phyloP scores from a whole-genome alignment of 2,113 vertebrate genomes.

The Lutjanus erythropterus region DNA sequence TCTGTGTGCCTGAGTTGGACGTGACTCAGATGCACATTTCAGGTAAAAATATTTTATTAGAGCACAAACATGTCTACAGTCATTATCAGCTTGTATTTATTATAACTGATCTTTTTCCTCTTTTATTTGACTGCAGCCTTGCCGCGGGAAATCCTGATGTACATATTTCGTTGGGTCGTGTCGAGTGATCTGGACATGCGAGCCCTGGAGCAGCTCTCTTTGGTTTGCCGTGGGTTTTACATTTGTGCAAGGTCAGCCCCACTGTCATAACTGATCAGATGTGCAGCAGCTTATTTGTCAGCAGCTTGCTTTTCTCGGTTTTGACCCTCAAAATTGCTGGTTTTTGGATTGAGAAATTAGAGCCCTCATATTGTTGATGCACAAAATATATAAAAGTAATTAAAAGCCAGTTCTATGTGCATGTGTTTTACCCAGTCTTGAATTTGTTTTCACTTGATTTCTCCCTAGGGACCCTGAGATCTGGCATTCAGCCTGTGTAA shows the following conservation, averaged over 20 bases:
- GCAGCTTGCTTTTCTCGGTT: not conserved
- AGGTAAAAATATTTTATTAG: slow-evolving; percentile 80
- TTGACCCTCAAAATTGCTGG: slow-evolving; percentile 3
- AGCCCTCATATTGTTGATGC: not conserved
- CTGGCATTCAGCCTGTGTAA: slow-evolving; percentile 95
- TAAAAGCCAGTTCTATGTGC: not conserved
- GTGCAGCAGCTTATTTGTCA: slow-evolving; percentile 4
- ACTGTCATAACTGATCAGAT: slow-evolving; percentile 5
- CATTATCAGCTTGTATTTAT: not conserved
- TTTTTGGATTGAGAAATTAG: not conserved
- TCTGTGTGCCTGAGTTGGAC: slow-evolving; percentile 92
- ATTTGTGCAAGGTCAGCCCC: slow-evolving; percentile 93
- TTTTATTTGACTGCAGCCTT: slow-evolving; percentile 83
- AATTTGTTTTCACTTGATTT: slow-evolving; percentile 12
- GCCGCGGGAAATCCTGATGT: slow-evolving; percentile 96
- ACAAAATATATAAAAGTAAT: not conserved
- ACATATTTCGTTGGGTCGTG: slow-evolving; percentile 99
- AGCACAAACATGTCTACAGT: not conserved
- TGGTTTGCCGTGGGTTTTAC: slow-evolving; percentile 98
- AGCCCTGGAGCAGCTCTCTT: slow-evolving; percentile 94
- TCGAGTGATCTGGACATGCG: slow-evolving; percentile 96
- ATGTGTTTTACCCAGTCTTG: not conserved
- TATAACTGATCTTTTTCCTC: not conserved
- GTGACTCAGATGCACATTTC: slow-evolving; percentile 93
- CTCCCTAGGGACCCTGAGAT: slow-evolving; percentile 95